phyloP scores from a whole-genome alignment of 2,888 invertebrate genomes.

The Tribolium freemani region DNA sequence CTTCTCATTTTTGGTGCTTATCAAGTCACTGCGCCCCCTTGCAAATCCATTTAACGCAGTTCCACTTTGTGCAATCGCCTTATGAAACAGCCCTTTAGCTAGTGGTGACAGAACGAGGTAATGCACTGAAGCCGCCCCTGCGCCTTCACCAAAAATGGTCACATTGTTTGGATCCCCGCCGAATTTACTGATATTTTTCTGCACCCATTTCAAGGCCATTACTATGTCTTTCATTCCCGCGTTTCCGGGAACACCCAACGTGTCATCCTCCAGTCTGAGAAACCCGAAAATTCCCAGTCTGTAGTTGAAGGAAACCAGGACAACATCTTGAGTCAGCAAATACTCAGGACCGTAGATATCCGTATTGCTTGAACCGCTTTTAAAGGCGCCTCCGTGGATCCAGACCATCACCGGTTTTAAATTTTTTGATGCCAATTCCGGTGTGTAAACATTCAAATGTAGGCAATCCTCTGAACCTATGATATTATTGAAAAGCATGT shows the following conservation, averaged over 20 bases:
- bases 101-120: slow-evolving; percentile 69
- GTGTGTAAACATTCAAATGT: slow-evolving; percentile 57
- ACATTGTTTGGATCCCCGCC: slow-evolving; percentile 60
- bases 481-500: slow-evolving; percentile 45
- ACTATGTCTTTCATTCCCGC: slow-evolving; percentile 71
- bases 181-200: slow-evolving; percentile 66
- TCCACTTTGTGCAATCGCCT: slow-evolving; percentile 64
- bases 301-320: slow-evolving; percentile 64
- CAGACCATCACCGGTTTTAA: slow-evolving; percentile 66
- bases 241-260: slow-evolving; percentile 70
- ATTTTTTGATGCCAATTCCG: neutral
- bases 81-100: slow-evolving; percentile 63
- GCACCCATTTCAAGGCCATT: slow-evolving; percentile 70
- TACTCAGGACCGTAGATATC: slow-evolving; percentile 63
- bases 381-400: slow-evolving; percentile 67
- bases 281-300: slow-evolving; percentile 66
- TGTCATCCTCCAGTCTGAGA: slow-evolving; percentile 67
- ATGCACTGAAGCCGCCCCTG: slow-evolving; percentile 69
- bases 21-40: slow-evolving; percentile 14
- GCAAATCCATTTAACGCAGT: slow-evolving; percentile 59
- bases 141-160: slow-evolving; percentile 71
- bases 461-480: slow-evolving; percentile 60
- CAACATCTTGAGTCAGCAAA: slow-evolving; percentile 62
- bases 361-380: slow-evolving; percentile 59
- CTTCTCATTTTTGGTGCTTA: slow-evolving; percentile 60